Percentiles rank a stretch among this genome's conserved stretches.
phyloP scores from a whole-genome alignment of 2,113 vertebrate species.

The Gorsachius goisagi region DNA sequence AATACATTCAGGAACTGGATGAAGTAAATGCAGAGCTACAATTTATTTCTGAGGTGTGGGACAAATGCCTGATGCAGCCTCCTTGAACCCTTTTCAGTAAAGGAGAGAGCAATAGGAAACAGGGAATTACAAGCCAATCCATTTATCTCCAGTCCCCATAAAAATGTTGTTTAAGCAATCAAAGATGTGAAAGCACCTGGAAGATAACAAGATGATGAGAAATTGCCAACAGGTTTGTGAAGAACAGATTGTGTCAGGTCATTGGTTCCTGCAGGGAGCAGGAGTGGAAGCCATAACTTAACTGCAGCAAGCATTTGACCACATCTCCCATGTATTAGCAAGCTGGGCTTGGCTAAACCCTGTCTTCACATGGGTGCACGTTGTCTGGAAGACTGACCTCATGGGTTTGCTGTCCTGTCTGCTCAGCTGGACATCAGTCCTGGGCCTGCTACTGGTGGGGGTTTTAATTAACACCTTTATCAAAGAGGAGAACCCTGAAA shows the following conservation, averaged over 20 bases:
- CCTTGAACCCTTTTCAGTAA: rapidly evolving
- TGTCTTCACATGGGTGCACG: rapidly evolving
- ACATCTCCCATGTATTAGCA: rapidly evolving
- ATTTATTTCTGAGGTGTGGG: rapidly evolving
- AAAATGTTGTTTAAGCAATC: neutral
- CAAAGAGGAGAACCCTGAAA: neutral
- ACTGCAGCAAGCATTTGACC: rapidly evolving
- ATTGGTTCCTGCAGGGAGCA: rapidly evolving
- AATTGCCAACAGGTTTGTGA: neutral
- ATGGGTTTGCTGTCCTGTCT: neutral
- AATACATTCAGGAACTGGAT: rapidly evolving
- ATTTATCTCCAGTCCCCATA: neutral
- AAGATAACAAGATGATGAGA: rapidly evolving
- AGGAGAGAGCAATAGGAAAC: neutral
- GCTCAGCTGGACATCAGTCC: neutral
- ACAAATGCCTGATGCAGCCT: rapidly evolving
- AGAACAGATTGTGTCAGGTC: rapidly evolving
- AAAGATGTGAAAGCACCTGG: neutral
- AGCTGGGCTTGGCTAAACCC: rapidly evolving
- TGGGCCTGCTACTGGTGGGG: neutral
- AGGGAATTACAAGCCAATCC: neutral
- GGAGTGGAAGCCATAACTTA: neutral
- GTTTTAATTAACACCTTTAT: rapidly evolving
- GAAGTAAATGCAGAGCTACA: rapidly evolving
- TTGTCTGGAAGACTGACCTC: neutral